These are phyloP conservation scores for Heliconius hortense DNA, from an alignment of 2,888 invertebrate genomes.

Conservation along the genomic window DNA sequence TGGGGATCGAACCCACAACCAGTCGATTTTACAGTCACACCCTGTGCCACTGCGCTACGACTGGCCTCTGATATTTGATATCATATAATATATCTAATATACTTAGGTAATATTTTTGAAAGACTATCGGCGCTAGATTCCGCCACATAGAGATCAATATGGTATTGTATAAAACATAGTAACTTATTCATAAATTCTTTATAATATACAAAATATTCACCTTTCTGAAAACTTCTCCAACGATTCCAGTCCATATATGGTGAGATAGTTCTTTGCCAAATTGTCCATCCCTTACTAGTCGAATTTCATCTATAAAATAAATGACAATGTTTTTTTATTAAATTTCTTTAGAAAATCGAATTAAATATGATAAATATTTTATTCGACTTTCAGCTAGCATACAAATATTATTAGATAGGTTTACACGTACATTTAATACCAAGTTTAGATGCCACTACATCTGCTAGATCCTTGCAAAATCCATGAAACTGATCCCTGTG, in stretches of 20 bases:
- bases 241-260: constrained; percentile 93
- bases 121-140: background rate
- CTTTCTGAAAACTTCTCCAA: constrained; percentile 92
- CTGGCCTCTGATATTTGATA: no score
- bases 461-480: constrained; percentile 95
- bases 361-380: no score
- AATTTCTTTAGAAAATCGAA: no score
- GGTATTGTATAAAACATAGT: background rate
- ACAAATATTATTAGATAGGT: background rate
- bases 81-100: no score
- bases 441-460: constrained; percentile 89
- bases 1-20: no score
- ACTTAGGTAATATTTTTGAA: no score
- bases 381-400: background rate
- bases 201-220: constrained; percentile 73
- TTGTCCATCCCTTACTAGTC: constrained; percentile 91
- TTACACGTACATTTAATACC: constrained; percentile 89
- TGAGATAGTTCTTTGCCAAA: constrained; percentile 87
- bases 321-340: background rate
- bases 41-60: no score
- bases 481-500: constrained; percentile 92
- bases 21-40: no score
- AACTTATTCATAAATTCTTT: background rate
- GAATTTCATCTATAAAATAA: constrained; percentile 87
- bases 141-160: background rate